These are phyloP conservation scores for Lucilia cuprina DNA, from an alignment of 1,140 invertebrate genomes.

Conservation along the genomic window DNA sequence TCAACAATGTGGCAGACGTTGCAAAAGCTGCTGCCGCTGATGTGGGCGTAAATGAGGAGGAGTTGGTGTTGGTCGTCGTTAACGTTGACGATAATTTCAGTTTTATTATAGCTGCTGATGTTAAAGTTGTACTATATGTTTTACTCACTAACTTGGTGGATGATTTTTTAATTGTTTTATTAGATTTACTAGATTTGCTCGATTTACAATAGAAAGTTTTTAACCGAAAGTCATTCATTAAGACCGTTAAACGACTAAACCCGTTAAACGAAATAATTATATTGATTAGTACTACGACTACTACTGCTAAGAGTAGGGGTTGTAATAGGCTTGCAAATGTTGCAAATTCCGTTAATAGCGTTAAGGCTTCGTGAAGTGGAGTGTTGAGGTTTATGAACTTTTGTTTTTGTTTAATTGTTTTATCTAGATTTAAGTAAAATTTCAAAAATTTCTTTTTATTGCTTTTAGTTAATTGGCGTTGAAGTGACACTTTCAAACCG, in stretches of 20 bases:
- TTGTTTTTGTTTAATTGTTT: neutral
- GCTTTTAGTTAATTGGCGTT: constrained; percentile 11
- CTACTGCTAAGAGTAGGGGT: too few relatives aligned
- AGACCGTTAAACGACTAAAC: constrained; percentile 52
- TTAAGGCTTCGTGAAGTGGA: neutral
- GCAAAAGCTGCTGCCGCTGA: neutral
- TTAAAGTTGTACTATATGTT: constrained; percentile 35
- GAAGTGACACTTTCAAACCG: neutral
- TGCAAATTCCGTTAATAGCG: neutral
- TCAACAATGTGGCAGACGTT: constrained; percentile 14
- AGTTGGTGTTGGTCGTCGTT: too few relatives aligned
- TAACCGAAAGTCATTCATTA: constrained; percentile 59
- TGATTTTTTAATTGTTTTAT: neutral
- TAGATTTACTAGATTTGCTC: constrained; percentile 50
- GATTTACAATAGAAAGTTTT: constrained; percentile 52
- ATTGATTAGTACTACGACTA: neutral
- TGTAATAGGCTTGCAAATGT: neutral
- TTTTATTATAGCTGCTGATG: neutral
- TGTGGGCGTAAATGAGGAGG: neutral
- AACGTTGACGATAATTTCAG: neutral
- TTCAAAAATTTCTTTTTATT: neutral
- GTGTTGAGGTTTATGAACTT: too few relatives aligned
- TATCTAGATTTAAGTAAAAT: constrained; percentile 9
- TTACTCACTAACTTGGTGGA: constrained; percentile 22
- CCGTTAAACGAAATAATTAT: constrained; percentile 42